Conservation (phyloP, 2,797 vertebrate genomes). For the Oreochromis grahami region DNA sequence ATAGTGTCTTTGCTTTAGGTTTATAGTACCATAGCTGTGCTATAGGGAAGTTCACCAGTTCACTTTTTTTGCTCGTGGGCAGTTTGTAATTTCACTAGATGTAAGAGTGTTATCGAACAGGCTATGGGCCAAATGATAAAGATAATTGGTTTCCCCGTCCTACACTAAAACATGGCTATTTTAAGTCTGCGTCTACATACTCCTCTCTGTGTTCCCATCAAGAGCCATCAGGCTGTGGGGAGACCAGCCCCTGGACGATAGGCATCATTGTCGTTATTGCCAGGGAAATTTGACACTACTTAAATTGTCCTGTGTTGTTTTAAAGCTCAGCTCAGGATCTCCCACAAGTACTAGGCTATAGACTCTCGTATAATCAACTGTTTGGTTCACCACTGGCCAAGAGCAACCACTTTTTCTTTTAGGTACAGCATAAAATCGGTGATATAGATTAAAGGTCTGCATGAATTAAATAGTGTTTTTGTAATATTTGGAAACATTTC, state of each 20-base stretch:
- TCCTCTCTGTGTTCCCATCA: constrained; percentile 50
- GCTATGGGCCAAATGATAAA: constrained; percentile 68
- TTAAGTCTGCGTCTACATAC: constrained; percentile 43
- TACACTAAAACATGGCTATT: constrained; percentile 43
- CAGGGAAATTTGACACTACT: constrained; percentile 61
- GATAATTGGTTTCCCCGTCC: constrained; percentile 65
- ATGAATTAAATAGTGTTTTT: neutral
- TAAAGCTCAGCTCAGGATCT: constrained; percentile 53
- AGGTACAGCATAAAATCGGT: neutral
- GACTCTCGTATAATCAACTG: constrained; percentile 38
- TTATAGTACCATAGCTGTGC: constrained; percentile 42
- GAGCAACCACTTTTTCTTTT: neutral
- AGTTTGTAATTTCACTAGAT: constrained; percentile 55
- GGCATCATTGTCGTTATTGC: constrained; percentile 59
- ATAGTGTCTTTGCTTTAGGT: constrained; percentile 46
- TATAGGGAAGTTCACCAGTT: constrained; percentile 33
- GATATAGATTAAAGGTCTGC: neutral
- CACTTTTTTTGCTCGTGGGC: constrained; percentile 41
- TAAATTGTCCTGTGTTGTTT: constrained; percentile 58
- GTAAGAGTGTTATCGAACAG: constrained; percentile 60
- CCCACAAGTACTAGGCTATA: constrained; percentile 15
- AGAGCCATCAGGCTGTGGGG: constrained; percentile 53
- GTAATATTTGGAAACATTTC: neutral
- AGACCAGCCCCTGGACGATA: constrained; percentile 39
- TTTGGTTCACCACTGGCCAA: constrained; percentile 10